Evolutionary conservation across 2,113 vertebrate species (phyloP), one percentile per base, ranked within the genome.

Genomic region (Paramormyrops kingsleyae): DNA sequence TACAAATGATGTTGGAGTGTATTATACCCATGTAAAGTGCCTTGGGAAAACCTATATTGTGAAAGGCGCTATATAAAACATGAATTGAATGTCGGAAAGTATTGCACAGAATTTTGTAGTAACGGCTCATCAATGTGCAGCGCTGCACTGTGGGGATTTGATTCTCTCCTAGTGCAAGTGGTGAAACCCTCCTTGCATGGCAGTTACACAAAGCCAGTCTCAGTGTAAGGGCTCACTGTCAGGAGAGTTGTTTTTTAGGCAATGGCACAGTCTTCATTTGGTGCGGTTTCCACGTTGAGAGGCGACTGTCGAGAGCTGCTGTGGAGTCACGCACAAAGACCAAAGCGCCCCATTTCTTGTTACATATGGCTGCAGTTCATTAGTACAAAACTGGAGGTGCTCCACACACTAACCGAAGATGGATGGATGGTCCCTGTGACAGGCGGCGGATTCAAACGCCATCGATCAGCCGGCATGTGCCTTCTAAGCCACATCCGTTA

Each of bases 401-500:
- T 83, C 12, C 10, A 70, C 62, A 83, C 87, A 42, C 89, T 91
- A 89, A 89, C 89, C 52, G 49, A 88, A 87, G 91, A 74, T 87
- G 13, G 89, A 90, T 89, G 50, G 88, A 74, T 47, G 49, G 53
- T 90, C n/a, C 31, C 88, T 9, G 70, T 83, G 49, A 74, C 84
- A 95, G 90, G 91, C 95, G 95, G 91, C 92, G 91, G 92, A 74
- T 95, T 89, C n/a, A 47, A 89, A 92, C 91, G 90, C 92, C 96
- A 97, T 97, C 94, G 95, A 97, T 96, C 93, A 89, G 91, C 91
- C 90, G 90, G 95, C 92, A 92, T 84, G 93, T 92, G 93, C 91
- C 93, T 88, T 91, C 94, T 94, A 94, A 91, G 92, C 74, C 15
- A 85, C 92, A 94, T 95, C 93, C 93, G 94, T 96, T 96, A 95